Evolutionary conservation across 2,797 vertebrate genomes (phyloP).

Genomic region (Sebastes ruberrimus): DNA sequence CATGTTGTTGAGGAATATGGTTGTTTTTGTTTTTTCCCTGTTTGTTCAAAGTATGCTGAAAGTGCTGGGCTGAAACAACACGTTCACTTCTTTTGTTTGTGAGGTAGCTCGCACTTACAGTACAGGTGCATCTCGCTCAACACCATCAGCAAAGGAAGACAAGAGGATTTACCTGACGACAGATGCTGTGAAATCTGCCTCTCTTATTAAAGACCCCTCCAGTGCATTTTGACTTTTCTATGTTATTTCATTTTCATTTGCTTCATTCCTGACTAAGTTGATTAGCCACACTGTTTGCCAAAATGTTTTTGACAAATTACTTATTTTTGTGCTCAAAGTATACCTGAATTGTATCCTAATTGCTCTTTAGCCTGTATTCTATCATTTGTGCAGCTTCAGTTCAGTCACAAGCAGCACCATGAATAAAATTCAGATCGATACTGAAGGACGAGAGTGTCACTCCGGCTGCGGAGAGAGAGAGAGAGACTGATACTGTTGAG

Average conservation of each 20-base stretch:
- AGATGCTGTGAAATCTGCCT: neutral
- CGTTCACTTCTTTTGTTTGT: neutral
- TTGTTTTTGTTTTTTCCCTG: neutral
- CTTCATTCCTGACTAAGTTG: too few species aligned
- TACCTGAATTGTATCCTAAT: neutral
- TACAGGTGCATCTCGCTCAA: neutral
- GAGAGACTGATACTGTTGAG: slow-evolving; percentile 3
- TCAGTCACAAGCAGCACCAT: neutral
- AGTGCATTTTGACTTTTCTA: too few species aligned
- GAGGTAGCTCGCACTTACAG: neutral
- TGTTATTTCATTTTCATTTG: too few species aligned
- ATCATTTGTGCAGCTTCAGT: neutral
- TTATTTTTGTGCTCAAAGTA: neutral
- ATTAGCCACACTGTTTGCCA: too few species aligned
- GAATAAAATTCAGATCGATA: slow-evolving; percentile 37
- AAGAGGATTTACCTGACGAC: neutral
- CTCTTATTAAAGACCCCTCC: too few species aligned
- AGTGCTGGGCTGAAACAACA: neutral
- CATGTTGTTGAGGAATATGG: neutral
- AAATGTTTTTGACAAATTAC: too few species aligned
- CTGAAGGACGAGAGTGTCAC: neutral
- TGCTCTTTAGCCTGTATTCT: neutral
- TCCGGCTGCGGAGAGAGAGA: neutral
- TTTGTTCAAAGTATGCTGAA: neutral
- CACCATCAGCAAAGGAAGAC: too few species aligned